phyloP scores from a whole-genome alignment of 1,140 invertebrate species.

The Drosophila navojoa region DNA sequence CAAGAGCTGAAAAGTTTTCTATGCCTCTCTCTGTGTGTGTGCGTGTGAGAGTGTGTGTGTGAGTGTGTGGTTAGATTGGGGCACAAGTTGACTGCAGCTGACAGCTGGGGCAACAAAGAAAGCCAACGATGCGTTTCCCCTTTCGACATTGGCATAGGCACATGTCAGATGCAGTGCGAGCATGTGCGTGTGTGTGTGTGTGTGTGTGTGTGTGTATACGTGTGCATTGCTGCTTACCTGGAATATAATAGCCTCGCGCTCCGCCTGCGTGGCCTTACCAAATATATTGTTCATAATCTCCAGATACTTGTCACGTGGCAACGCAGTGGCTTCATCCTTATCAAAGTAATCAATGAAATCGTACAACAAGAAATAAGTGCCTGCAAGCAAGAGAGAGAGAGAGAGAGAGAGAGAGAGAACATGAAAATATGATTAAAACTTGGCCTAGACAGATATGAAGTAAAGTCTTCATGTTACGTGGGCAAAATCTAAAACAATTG shows the following conservation, averaged over 20 bases:
- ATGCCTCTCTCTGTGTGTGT: neutral
- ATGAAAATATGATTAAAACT: slow-evolving; percentile 19
- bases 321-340: slow-evolving; percentile 91
- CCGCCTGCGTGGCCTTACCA: slow-evolving; percentile 92
- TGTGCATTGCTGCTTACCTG: slow-evolving; percentile 87
- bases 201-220: neutral
- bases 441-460: slow-evolving; percentile 5
- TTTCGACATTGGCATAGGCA: slow-evolving; percentile 6
- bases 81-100: slow-evolving; percentile 20
- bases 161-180: slow-evolving; percentile 7
- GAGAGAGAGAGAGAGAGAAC: neutral
- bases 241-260: slow-evolving; percentile 95
- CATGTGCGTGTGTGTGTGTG: neutral
- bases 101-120: slow-evolving; percentile 17
- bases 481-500: slow-evolving; percentile 71
- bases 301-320: slow-evolving; percentile 92
- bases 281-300: slow-evolving; percentile 94
- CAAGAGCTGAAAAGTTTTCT: neutral
- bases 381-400: slow-evolving; percentile 85
- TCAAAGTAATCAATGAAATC: slow-evolving; percentile 96
- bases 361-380: slow-evolving; percentile 95
- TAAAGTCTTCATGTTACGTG: neutral
- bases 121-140: slow-evolving; percentile 22
- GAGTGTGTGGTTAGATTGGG: slow-evolving; percentile 12
- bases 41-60: too few species aligned